Conservation (phyloP, 2,888 invertebrate species). For the Habroteleia sp. region DNA sequence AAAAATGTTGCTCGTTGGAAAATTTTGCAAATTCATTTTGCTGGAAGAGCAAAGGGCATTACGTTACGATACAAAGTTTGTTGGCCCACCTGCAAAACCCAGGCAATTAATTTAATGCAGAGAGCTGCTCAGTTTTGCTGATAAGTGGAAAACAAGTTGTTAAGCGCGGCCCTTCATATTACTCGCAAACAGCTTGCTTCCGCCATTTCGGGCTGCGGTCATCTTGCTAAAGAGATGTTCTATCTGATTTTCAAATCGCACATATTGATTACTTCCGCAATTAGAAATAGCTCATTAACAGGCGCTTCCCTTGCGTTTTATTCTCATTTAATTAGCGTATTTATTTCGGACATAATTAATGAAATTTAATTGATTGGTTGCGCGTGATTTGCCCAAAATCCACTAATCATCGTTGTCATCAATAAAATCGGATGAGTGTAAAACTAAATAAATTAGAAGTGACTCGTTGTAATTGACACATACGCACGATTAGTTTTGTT, state of each 20-base stretch:
- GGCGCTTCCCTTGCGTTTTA: constrained; percentile 14
- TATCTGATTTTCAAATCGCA: constrained; percentile 30
- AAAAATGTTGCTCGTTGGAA: too few relatives aligned
- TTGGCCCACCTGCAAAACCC: constrained; percentile 42
- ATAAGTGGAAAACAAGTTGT: constrained; percentile 59
- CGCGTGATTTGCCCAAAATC: too few relatives aligned
- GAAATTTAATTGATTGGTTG: too few relatives aligned
- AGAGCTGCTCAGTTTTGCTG: constrained; percentile 53
- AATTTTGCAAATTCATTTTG: constrained; percentile 38
- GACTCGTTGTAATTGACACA: too few relatives aligned
- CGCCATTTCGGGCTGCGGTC: constrained; percentile 46
- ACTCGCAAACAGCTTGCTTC: constrained; percentile 59
- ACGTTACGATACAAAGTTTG: constrained; percentile 51
- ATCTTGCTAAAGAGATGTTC: constrained; percentile 24
- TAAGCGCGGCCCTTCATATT: constrained; percentile 52
- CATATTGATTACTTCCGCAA: constrained; percentile 32
- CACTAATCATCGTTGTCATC: too few relatives aligned
- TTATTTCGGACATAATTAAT: neutral
- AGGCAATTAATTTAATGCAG: constrained; percentile 52
- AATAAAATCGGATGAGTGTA: too few relatives aligned
- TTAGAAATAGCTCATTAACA: constrained; percentile 25
- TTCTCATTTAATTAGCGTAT: constrained; percentile 6
- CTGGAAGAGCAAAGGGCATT: constrained; percentile 31
- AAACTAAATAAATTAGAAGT: too few relatives aligned
- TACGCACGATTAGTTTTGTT: too few relatives aligned